Evolutionary conservation across 1,140 invertebrate genomes (phyloP), one percentile per base, ranked within the genome.

Genomic region (Aphaenogaster rudis): DNA sequence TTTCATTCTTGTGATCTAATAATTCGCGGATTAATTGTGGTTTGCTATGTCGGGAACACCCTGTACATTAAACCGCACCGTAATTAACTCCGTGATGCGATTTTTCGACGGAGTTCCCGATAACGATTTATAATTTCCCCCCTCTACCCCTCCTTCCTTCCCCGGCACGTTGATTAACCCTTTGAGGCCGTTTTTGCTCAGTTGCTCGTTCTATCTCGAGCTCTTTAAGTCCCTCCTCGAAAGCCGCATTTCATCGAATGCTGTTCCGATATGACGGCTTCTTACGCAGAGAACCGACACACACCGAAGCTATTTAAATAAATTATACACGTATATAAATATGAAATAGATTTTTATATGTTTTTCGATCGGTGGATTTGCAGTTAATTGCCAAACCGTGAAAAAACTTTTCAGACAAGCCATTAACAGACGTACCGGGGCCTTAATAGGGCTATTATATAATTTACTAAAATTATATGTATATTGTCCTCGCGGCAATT

Each of bases 61-160:
- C 66, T 17, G 42, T 61, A 57, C 21, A 48, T 36, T 54, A 33
- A 5, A 21, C 33, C 6, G 7, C 33, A 28, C 33, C 50, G 28
- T 50, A 71, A 84, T 84, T 61, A 76, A 48, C 39, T 74, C 1
- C 42, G 33, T 33, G 28, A 82, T 61, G 69, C 42, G 69, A 84
- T 74, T 84, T 84, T 84, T 84, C 50, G 80, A 72, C 66, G 67
- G 28, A 72, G 39, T 61, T 59, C 21, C 54, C 80, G 80, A 76
- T 74, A 76, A 74, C 80, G 67, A 84, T 84, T 84, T 84, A 84
- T 76, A 84, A 84, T 84, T 74, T 28, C 54, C n/a, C 42, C 13
- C 64, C 11, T 9, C 11, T 9, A 1, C 9, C 2, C 28, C 28
- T 28, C 54, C n/a, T 33, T 7, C 64, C 11, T 9, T 9, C 9